Base-by-base conservation (phyloP, 2,797 vertebrate species). In the Rhabdophis nuchalis region DNA sequence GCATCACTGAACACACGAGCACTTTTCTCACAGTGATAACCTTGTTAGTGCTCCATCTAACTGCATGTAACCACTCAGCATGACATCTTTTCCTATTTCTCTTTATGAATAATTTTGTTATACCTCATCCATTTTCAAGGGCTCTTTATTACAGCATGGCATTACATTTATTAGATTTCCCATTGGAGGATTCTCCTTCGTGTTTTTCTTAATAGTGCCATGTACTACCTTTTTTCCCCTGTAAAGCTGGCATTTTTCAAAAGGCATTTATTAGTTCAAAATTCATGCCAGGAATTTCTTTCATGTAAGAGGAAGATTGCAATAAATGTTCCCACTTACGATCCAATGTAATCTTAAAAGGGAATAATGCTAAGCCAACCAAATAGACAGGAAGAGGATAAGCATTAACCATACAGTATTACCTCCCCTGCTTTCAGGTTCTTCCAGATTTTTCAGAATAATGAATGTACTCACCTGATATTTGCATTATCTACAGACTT, bases 101-200 rank as follows among this genome's bases (percentile, higher is more conserved):
- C 97, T 97, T 98, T 97, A 98, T 98, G 97, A 98, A 98, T 98
- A 98, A 98, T 98, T 98, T 98, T 97, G 97, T 97, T 97, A 97
- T 96, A 97, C 94, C 97, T 97, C 97, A 97, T 98, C 97, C 97
- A 97, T 97, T 98, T 97, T 97, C 95, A 91, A 96, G 95, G 95
- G 96, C 94, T 98, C 96, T 97, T 97, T 97, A 97, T 97, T 97
- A 97, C 94, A 97, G 96, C 96, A 97, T 93, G 36, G 68, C 16
- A 97, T 96, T 97, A 96, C 97, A 96, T 96, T 97, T 98, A 97
- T 97, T 97, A 97, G 96, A 96, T 94, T 95, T 94, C 96, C 97
- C 97, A 97, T 96, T 96, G 97, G 97, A 97, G 97, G 96, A 97
- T 98, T 97, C 93, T 95, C 96, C 95, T 96, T 96, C 96, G 97